Percentiles rank a stretch among this genome's conserved stretches.
Evolutionary conservation across 2,888 invertebrate genomes (phyloP).

Genomic region (Anarsia innoxiella): DNA sequence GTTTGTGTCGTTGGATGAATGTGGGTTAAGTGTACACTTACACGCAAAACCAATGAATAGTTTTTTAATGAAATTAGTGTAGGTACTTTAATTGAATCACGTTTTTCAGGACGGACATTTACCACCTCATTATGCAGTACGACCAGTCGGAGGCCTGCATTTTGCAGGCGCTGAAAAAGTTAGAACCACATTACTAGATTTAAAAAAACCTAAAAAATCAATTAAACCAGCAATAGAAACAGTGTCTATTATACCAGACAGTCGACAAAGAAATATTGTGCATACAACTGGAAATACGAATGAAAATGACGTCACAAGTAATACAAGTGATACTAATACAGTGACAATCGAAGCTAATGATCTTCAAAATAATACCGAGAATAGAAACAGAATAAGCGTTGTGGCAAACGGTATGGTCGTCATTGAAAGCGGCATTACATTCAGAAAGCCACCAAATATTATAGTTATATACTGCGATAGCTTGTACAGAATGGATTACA

Average conservation of each 20-base stretch:
- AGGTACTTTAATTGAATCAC: conserved; percentile 1
- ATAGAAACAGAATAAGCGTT: conserved; percentile 1
- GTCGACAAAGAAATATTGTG: conserved; percentile 13
- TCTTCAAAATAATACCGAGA: conserved; percentile 15
- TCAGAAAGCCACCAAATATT: conserved; percentile 27
- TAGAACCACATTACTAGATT: conserved; percentile 36
- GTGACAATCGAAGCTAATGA: neutral
- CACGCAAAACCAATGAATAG: too few species aligned
- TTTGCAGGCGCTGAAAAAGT: conserved; percentile 64
- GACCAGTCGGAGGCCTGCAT: conserved; percentile 54
- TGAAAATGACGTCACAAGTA: conserved; percentile 1
- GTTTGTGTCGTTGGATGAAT: too few species aligned
- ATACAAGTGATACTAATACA: neutral
- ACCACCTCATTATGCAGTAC: conserved; percentile 50
- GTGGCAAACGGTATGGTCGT: neutral
- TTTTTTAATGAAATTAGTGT: too few species aligned
- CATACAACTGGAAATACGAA: neutral
- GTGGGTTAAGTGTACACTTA: too few species aligned
- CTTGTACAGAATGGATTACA: conserved; percentile 79
- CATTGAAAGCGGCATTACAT: too few species aligned
- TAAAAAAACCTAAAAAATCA: conserved; percentile 27
- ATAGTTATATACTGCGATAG: conserved; percentile 78
- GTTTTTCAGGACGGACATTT: conserved; percentile 37
- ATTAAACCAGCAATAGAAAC: conserved; percentile 26
- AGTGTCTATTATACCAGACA: conserved; percentile 29